Percentiles rank a stretch among this genome's conserved stretches.
Conservation (phyloP, 1,140 invertebrate genomes). For the Trichonephila clavata region DNA sequence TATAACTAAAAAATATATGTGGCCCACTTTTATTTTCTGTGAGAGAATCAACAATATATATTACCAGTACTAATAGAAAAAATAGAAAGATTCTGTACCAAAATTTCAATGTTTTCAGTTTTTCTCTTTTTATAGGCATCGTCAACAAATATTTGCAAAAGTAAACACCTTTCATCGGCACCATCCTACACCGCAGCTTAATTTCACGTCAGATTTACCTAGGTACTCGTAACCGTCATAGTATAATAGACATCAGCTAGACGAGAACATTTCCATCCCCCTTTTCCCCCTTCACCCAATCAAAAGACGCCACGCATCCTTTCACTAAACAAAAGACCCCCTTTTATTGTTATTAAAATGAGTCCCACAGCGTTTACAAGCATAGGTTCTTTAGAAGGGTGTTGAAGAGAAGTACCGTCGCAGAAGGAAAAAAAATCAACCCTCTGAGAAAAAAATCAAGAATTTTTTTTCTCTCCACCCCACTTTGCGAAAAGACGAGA, state of each 20-base stretch:
- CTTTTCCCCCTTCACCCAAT: background rate
- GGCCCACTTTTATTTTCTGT: too few relatives aligned
- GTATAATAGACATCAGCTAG: slow-evolving; percentile 42
- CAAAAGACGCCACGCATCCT: slow-evolving; percentile 53
- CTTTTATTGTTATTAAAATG: slow-evolving; percentile 73
- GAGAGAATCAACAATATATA: too few relatives aligned
- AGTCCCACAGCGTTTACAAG: slow-evolving; percentile 61
- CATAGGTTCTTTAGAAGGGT: background rate
- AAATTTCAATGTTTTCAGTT: too few relatives aligned
- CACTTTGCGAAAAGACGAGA: slow-evolving; percentile 16
- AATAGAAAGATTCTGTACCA: too few relatives aligned
- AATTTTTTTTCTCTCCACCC: background rate
- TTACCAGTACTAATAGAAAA: too few relatives aligned
- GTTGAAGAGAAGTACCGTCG: background rate
- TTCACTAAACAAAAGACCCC: slow-evolving; percentile 50
- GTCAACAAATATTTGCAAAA: background rate
- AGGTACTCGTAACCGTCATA: slow-evolving; percentile 8
- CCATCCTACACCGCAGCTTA: background rate
- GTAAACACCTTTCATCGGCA: background rate
- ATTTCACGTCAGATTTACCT: background rate
- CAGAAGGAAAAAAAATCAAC: background rate
- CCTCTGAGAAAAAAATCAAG: slow-evolving; percentile 1
- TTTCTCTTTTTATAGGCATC: background rate
- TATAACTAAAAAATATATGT: too few relatives aligned
- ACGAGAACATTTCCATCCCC: background rate